Evolutionary conservation across 2,888 invertebrate genomes (phyloP), one percentile per base, ranked within the genome.

Genomic region (Chrysolina oricalcia): DNA sequence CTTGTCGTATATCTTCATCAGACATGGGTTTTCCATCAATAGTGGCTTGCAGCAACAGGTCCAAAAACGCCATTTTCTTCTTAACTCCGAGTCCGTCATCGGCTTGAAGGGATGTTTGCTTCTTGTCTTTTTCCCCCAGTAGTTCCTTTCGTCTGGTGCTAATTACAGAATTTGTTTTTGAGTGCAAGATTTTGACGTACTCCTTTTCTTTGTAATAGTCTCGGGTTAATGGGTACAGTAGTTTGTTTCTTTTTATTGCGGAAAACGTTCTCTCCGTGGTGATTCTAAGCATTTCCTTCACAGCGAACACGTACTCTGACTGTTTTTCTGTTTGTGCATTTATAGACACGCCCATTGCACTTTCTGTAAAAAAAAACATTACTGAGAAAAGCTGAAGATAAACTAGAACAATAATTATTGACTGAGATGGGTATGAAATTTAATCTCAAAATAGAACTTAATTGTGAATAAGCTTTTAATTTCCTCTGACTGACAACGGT

Each of bases 281-380:
- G n/a, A 88, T 82, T 63, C 85, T 78, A 67, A 84, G 84, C 83
- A 87, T 84, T 70, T 90, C 91, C 87, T 93, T 92, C 48, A 96
- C 93, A 9, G 94, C 93, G 83, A 90, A 89, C 0, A 95, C 94
- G 85, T 95, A 96, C 81, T 92, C 91, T 0, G 94, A 94, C 78
- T 94, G 91, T 6, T 89, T 89, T 83, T 93, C 90, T 13, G 89
- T 89, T 87, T 96, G 96, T 0, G 95, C 94, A 84, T 94, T 90
- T 0, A 95, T 89, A 35, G 91, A 91, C 9, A 92, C 91, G 0
- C 96, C 96, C 96, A 97, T 97, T 8, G 96, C 94, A 10, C 95
- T 93, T 89, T 96, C 96, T 95, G 35, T 9, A 59, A 27, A 9
- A n/a, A 35, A 27, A 35, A 8, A 35, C 35, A 35, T 35, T 8